phyloP scores from a whole-genome alignment of 2,113 vertebrate genomes.

The Sceloporus tristichus region DNA sequence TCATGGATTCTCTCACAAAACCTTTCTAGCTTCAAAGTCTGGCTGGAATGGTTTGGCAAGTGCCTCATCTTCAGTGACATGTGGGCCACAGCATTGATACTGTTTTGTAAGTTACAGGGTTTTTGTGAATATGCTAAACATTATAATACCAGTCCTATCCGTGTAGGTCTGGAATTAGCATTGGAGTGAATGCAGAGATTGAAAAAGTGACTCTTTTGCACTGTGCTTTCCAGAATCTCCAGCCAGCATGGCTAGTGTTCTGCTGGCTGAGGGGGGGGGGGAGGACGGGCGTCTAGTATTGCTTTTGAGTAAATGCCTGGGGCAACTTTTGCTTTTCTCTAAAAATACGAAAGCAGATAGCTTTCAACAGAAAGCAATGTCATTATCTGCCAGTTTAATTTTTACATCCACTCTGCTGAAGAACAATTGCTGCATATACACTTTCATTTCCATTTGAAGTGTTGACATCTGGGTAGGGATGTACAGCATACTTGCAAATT shows the following conservation, averaged over 20 bases:
- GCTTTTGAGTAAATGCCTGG: not conserved
- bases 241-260: too few relatives aligned
- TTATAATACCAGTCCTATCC: not conserved
- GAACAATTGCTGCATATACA: not conserved
- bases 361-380: constrained; percentile 28
- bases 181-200: not conserved
- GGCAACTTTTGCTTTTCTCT: constrained; percentile 2
- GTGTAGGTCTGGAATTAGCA: not conserved
- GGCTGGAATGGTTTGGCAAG: not conserved
- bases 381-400: constrained; percentile 2
- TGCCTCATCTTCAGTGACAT: not conserved
- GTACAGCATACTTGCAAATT: too few relatives aligned
- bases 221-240: too few relatives aligned
- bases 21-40: not conserved
- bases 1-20: not conserved
- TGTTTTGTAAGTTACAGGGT: not conserved
- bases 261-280: too few relatives aligned
- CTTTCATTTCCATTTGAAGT: not conserved
- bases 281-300: too few relatives aligned
- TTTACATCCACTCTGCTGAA: constrained; percentile 24
- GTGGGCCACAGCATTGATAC: not conserved
- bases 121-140: not conserved
- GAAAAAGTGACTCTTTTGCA: too few relatives aligned
- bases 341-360: not conserved
- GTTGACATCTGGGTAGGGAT: not conserved